These are phyloP conservation scores for Dryobotodes eremita DNA, from an alignment of 2,888 invertebrate species.

Conservation along the genomic window DNA sequence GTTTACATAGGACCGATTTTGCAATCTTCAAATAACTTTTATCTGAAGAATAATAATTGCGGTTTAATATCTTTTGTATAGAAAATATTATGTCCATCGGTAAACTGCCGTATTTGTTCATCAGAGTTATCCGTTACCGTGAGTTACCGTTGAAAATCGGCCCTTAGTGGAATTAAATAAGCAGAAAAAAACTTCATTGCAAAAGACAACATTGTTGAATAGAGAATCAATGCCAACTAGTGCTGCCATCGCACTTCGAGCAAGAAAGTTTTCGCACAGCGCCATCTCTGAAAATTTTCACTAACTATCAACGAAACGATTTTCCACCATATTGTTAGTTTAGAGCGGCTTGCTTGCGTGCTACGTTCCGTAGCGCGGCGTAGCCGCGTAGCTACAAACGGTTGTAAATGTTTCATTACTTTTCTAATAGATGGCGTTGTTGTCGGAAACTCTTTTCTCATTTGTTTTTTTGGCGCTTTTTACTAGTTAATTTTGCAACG, in stretches of 20 bases:
- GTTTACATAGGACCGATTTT: not conserved
- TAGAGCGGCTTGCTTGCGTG: not conserved
- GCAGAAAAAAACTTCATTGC: not conserved
- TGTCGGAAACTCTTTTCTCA: not conserved
- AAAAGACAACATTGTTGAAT: not conserved
- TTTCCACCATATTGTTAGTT: conserved; percentile 32
- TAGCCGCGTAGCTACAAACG: conserved; percentile 2
- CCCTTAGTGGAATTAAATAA: not conserved
- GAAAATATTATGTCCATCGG: not conserved
- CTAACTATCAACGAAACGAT: conserved; percentile 12
- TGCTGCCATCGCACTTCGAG: conserved; percentile 28
- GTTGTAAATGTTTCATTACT: conserved; percentile 11
- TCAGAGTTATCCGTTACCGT: not conserved
- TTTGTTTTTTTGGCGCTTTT: not conserved
- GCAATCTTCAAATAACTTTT: not conserved
- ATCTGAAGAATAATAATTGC: not conserved
- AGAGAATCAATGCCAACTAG: not conserved
- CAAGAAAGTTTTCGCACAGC: conserved; percentile 34
- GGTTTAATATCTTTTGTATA: not conserved
- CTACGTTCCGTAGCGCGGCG: conserved; percentile 18
- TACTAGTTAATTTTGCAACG: not conserved
- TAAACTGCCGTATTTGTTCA: not conserved
- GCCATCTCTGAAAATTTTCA: conserved; percentile 67
- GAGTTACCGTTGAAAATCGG: too few relatives aligned
- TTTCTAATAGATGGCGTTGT: conserved; percentile 65